These are phyloP conservation scores for Herpailurus yagouaroundi DNA, from an alignment of 2,113 vertebrate genomes.

Conservation along the genomic window DNA sequence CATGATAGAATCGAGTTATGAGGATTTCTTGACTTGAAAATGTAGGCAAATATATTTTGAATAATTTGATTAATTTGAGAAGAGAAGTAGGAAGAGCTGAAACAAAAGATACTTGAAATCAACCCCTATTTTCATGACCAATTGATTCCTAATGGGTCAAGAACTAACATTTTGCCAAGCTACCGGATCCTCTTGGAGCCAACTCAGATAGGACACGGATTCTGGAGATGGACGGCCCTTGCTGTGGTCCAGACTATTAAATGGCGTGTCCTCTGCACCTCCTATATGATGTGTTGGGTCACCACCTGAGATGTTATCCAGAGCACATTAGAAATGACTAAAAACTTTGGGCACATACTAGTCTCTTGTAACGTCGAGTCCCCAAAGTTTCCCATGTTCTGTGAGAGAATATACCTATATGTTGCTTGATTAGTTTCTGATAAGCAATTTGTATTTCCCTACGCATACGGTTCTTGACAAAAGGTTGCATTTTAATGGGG, in stretches of 20 bases:
- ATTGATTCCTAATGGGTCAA: background rate
- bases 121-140: constrained; percentile 12
- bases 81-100: background rate
- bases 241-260: background rate
- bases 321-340: background rate
- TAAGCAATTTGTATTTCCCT: constrained; percentile 20
- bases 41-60: constrained; percentile 38
- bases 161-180: background rate
- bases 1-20: background rate
- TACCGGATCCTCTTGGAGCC: background rate
- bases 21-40: constrained; percentile 42
- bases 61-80: constrained; percentile 37
- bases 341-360: background rate
- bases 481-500: background rate
- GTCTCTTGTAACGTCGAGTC: background rate
- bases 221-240: background rate
- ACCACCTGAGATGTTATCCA: background rate
- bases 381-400: background rate
- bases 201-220: background rate
- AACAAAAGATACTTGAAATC: constrained; percentile 49
- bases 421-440: background rate
- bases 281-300: background rate
- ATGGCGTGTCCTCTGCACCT: background rate
- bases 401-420: background rate
- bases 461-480: background rate